Percentiles rank a stretch among this genome's conserved stretches.
Conservation (phyloP, 2,797 vertebrate species). For the Mormyrus hasselquistii region DNA sequence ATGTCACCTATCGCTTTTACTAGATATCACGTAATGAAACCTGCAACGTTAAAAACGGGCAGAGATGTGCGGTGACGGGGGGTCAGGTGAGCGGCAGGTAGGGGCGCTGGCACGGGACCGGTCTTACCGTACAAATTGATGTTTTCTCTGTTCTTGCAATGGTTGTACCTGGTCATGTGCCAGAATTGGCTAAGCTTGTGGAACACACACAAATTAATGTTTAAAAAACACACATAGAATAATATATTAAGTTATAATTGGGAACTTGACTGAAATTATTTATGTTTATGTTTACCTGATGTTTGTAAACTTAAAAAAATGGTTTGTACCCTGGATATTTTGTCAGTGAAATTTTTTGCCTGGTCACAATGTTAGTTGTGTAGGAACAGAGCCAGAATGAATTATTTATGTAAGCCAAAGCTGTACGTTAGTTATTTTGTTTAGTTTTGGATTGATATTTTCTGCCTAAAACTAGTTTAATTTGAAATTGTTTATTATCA, state of each 20-base stretch:
- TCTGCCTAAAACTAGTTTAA: slow-evolving; percentile 50
- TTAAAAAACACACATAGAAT: not conserved
- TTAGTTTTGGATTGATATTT: slow-evolving; percentile 72
- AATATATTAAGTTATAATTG: slow-evolving; percentile 23
- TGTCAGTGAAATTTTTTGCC: not conserved
- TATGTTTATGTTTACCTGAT: slow-evolving; percentile 5
- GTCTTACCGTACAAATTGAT: not conserved
- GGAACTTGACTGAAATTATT: slow-evolving; percentile 13
- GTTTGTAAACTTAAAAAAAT: slow-evolving; percentile 4
- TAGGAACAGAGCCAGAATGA: not conserved
- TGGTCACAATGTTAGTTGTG: not conserved
- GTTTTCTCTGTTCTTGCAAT: not conserved
- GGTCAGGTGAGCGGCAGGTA: not conserved
- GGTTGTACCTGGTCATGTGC: not conserved
- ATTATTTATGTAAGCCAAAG: slow-evolving; percentile 86
- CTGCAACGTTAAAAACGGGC: slow-evolving; percentile 44
- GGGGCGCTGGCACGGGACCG: not conserved
- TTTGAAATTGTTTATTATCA: slow-evolving; percentile 55
- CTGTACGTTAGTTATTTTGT: slow-evolving; percentile 73
- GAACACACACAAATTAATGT: not conserved
- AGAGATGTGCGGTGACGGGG: slow-evolving; percentile 42
- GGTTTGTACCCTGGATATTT: not conserved
- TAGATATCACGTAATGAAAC: not conserved
- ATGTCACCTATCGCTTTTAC: not conserved
- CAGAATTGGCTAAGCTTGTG: not conserved